Evolutionary conservation across 2,113 vertebrate species (phyloP), one percentile per base, ranked within the genome.

Genomic region (Jaculus jaculus): DNA sequence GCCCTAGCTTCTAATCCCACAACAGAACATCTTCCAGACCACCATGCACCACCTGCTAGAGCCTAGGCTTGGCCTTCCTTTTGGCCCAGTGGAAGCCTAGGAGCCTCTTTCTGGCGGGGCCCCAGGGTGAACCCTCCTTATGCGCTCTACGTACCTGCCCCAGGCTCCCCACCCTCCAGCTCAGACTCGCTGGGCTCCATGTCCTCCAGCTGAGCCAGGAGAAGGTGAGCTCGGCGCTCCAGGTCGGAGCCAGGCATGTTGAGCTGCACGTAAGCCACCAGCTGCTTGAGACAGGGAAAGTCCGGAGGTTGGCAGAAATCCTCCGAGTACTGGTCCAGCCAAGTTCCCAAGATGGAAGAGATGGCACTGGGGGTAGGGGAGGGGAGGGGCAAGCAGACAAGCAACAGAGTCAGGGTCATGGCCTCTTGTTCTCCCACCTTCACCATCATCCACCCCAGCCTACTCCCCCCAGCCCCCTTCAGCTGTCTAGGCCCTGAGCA

Each of bases 251-350:
- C 99, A 0, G 98, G 99, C 97, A 99, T 99, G 98, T 99, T 99
- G 93, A 98, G 98, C 89, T 98, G 98, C 60, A 99, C 98, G 2
- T 99, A 99, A 61, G 99, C 98, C 96, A 99, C 98, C 37, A 99
- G 99, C 96, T 99, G 99, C 97, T 98, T 99, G 86, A 99, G 98
- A 96, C 99, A 99, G 96, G 98, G 32, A 1, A 99, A 99, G 93
- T 98, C 98, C 0, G 99, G 99, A 1, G 99, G 99, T 83, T 97
- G 99, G 94, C 99, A 99, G 98, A 99, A 99, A 94, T 99, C 99
- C 97, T 99, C 99, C 0, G 99, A 99, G 97, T 99, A 99, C 98
- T 99, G 99, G 97, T 99, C 99, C 97, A 99, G 96, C 99, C 99
- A 99, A 17, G 99, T 99, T 0, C 99, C 99, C 98, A 99, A 98